Conservation (phyloP, 2,888 invertebrate genomes). For the Anoncus sp. region DNA sequence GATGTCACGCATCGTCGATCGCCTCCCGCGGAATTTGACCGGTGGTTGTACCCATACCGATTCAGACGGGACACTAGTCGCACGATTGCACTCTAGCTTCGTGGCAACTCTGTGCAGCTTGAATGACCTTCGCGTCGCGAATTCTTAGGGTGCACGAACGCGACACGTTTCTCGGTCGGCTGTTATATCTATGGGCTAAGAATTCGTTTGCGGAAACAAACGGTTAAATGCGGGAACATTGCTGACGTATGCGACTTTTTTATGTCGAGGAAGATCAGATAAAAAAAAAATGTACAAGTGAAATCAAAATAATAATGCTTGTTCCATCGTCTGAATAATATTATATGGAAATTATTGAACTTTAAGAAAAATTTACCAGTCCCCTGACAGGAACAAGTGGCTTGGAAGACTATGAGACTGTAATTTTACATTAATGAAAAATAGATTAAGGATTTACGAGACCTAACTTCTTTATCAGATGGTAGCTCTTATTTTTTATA, state of each 20-base stretch:
- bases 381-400: no score
- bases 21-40: constrained; percentile 60
- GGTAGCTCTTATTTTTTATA: no score
- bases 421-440: no score
- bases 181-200: background rate
- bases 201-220: constrained; percentile 48
- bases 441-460: no score
- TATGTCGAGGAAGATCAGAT: background rate
- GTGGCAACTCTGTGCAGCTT: constrained; percentile 24
- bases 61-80: constrained; percentile 22
- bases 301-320: no score
- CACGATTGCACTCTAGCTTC: constrained; percentile 43
- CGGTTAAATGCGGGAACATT: constrained; percentile 10
- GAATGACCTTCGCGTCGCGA: constrained; percentile 53
- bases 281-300: no score
- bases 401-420: no score
- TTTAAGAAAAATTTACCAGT: no score
- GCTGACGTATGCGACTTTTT: background rate
- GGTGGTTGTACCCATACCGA: constrained; percentile 36
- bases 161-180: constrained; percentile 45
- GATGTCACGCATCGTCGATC: constrained; percentile 63
- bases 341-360: no score
- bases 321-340: no score
- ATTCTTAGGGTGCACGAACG: constrained; percentile 54
- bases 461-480: no score